Evolutionary conservation across 2,888 invertebrate genomes (phyloP).

Genomic region (Epinotia demarniana): DNA sequence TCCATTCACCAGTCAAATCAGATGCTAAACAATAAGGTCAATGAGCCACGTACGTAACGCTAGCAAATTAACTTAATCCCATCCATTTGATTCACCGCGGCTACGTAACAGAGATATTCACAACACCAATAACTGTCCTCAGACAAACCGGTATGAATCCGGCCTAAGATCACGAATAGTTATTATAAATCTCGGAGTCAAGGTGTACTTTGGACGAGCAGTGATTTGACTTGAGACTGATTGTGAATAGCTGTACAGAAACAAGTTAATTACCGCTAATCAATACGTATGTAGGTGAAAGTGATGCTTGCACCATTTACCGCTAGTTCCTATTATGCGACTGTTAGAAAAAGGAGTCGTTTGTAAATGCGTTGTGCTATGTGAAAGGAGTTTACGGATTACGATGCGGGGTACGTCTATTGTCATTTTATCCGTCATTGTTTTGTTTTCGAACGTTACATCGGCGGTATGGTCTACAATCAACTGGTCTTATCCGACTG

Average conservation of each 20-base stretch:
- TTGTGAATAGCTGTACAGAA: not conserved
- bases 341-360: conserved; percentile 33
- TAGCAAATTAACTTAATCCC: conserved; percentile 38
- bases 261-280: conserved; percentile 44
- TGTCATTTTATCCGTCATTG: conserved; percentile 1
- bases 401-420: conserved; percentile 2
- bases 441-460: not conserved
- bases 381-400: conserved; percentile 26
- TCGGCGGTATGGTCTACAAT: conserved; percentile 1
- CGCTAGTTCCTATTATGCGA: conserved; percentile 43
- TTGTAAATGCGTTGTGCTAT: conserved; percentile 18
- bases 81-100: conserved; percentile 37
- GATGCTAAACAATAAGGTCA: conserved; percentile 39
- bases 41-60: conserved; percentile 42
- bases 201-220: not conserved
- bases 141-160: not conserved
- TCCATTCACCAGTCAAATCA: conserved; percentile 4
- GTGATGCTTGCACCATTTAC: conserved; percentile 41
- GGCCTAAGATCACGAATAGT: not conserved
- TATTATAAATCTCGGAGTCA: not conserved
- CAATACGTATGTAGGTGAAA: conserved; percentile 47
- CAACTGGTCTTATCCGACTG: not conserved
- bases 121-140: not conserved
- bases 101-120: conserved; percentile 29
- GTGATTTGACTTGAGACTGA: not conserved